Conservation (phyloP, 2,888 invertebrate species). For the Neoitamus cyanurus region DNA sequence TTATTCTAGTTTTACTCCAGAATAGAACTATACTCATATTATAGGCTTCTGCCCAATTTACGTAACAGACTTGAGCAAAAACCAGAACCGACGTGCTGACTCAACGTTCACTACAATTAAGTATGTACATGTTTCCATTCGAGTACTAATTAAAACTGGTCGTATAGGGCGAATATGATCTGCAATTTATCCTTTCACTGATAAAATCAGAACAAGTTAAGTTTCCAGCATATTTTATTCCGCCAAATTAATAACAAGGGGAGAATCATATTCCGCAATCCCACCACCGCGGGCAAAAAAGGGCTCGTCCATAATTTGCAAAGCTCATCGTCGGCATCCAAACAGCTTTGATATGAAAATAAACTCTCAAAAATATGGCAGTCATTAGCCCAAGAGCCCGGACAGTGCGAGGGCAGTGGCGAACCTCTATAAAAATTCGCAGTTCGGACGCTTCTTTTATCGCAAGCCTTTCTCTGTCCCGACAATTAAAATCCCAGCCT, state of each 20-base stretch:
- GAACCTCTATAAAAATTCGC: constrained; percentile 13
- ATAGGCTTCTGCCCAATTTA: no score
- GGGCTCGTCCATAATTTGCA: constrained; percentile 15
- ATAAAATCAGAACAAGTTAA: background rate
- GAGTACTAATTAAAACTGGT: background rate
- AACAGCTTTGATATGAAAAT: constrained; percentile 50
- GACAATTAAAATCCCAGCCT: constrained; percentile 32
- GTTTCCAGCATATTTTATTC: background rate
- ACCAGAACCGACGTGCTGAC: no score
- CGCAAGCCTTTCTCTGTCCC: constrained; percentile 19
- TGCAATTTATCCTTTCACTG: background rate
- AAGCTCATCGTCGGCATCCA: constrained; percentile 46
- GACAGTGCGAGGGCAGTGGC: background rate
- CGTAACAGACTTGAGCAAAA: no score
- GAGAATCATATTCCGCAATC: background rate
- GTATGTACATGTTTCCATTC: background rate
- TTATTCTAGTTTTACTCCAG: no score
- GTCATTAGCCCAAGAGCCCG: constrained; percentile 43
- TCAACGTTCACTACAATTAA: no score
- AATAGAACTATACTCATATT: no score
- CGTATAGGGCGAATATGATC: no score
- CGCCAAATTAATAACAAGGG: background rate
- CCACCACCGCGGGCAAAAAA: background rate
- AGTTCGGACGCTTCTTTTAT: constrained; percentile 20
- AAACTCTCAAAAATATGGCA: constrained; percentile 49